Evolutionary conservation across 2,113 vertebrate species (phyloP), one percentile per base, ranked within the genome.

Genomic region (Campylomormyrus tamandua): DNA sequence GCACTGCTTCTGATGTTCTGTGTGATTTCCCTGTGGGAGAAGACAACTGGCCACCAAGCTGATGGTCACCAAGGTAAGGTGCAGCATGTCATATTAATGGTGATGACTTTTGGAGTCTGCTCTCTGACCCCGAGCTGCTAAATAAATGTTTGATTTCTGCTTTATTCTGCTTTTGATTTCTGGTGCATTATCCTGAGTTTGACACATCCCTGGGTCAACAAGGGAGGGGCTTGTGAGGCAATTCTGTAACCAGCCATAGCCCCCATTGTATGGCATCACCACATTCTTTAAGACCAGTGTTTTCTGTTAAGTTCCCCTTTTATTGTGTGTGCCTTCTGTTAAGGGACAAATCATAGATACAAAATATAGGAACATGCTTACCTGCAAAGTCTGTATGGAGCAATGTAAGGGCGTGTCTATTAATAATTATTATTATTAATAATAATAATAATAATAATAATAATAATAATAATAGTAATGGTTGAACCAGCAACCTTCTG

Each of bases 1-100:
- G 96, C 96, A 95, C 95, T 99, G 92, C 96, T 99, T 91, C 95
- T 98, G 93, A 96, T 98, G 95, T 96, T 98, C 95, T 98, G 97
- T 91, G 94, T 98, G 92, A 93, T 98, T 94, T 96, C 97, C 1
- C 93, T 98, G 92, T 97, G 97, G 97, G 97, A 97, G 58, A 97
- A 97, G 95, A 94, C 97, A 66, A 94, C 96, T n/a, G 97, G 96
- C 91, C 94, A 97, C 90, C 31, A 42, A 88, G 96, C 96, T n/a
- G 97, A 96, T 92, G 97, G 96, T 91, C 94, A 97, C 90, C 31
- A 19, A 80, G 74, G 74, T 80, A 80, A 39, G 74, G 35, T 42
- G 5, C 17, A 19, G 39, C 13, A 17, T 5, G 17, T 80, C 4
- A 80, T 42, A 80, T 42, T 42, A 80, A 80, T 17, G 15, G 1